Evolutionary conservation across 2,113 vertebrate genomes (phyloP), one percentile per base, ranked within the genome.

Genomic region (Nycticryphes semicollaris): DNA sequence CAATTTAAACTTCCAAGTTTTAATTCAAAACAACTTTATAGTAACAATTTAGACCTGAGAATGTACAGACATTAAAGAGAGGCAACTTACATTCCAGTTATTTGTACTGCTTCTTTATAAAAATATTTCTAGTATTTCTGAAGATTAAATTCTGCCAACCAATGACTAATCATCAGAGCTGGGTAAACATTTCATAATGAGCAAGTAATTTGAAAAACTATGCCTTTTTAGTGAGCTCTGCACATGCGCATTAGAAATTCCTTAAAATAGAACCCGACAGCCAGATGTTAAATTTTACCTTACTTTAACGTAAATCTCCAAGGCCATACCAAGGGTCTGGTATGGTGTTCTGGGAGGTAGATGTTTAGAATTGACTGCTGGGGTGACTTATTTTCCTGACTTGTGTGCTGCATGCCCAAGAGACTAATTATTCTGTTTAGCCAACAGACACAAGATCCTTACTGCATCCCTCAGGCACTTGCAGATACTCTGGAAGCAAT

Each of bases 1-100:
- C 48, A 84, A 88, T 92, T 93, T 94, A 62, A 90, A 89, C 86
- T 91, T 94, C 59, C 53, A 93, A 85, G 62, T 91, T 96, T 97
- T 94, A 93, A 93, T 96, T 57, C 84, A 93, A 92, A 94, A 94
- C 76, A 95, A 89, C 89, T 92, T 87, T 64, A 60, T 33, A 86
- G 48, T 53, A 87, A 60, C 63, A 79, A n/a, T 89, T 72, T 91
- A 86, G 35, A 93, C 51, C 63, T 88, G 77, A 87, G 60, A 74
- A 78, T 87, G 14, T 89, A 74, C 22, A 75, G 63, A 41, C 19
- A 78, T 79, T 94, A 87, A 93, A 94, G 64, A n/a, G 35, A 85
- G 12, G 67, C 21, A 66, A 77, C 77, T 77, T 86, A 87, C 35
- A 56, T 72, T 92, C 48, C 45, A 57, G 28, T 84, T 91, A 81